Percentiles rank a stretch among this genome's conserved stretches.
Conservation (phyloP, 2,888 invertebrate species). For the Hydropsyche betteni region DNA sequence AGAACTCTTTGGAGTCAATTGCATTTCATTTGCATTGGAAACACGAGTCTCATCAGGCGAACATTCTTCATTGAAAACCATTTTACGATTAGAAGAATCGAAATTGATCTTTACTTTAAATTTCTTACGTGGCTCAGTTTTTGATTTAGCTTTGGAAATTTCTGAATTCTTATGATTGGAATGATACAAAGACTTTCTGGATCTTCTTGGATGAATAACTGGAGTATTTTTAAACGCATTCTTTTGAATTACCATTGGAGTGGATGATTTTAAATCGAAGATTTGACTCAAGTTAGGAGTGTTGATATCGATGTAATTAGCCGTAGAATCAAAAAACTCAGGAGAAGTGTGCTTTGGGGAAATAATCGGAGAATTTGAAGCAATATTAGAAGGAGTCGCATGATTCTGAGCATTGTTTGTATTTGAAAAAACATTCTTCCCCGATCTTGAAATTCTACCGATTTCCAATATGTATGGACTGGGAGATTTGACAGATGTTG, state of each 20-base stretch:
- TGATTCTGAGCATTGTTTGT: background rate
- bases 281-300: constrained; percentile 49
- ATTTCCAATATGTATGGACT: constrained; percentile 37
- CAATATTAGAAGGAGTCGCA: background rate
- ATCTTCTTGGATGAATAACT: background rate
- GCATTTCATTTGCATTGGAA: constrained; percentile 53
- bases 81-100: background rate
- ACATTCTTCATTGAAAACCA: constrained; percentile 42
- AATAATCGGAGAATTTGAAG: constrained; percentile 47
- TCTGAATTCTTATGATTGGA: background rate
- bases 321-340: constrained; percentile 10
- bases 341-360: constrained; percentile 46
- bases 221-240: background rate
- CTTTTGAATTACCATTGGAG: constrained; percentile 39
- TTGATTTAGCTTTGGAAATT: constrained; percentile 28
- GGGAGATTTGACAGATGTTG: constrained; percentile 56
- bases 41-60: constrained; percentile 52
- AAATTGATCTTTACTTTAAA: background rate
- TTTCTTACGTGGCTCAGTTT: constrained; percentile 30
- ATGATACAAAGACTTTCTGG: background rate
- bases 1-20: constrained; percentile 60
- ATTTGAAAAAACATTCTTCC: background rate
- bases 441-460: constrained; percentile 13
- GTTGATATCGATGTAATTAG: constrained; percentile 36
- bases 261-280: constrained; percentile 48